Evolutionary conservation across 2,113 vertebrate genomes (phyloP), one percentile per base, ranked within the genome.

Genomic region (Atrichornis clamosus): DNA sequence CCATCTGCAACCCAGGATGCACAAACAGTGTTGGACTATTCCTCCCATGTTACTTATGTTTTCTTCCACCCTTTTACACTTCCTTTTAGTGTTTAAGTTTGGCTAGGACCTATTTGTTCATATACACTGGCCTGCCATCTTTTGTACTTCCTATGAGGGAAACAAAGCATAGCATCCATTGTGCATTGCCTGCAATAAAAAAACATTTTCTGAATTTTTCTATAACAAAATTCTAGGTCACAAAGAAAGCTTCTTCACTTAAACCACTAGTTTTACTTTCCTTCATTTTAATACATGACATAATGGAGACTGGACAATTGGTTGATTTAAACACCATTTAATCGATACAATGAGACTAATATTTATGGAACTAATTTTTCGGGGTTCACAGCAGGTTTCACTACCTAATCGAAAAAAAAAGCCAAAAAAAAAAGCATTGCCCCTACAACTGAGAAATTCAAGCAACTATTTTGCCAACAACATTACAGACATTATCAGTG

Each of bases 401-500:
- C 72, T 93, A 83, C 26, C 63, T 96, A 96, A 97, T 27, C 97
- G 91, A 82, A 95, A 73, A 95, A 94, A 80, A 60, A 68, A 68
- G n/a, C n/a, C n/a, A 93, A 96, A 72, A 92, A 82, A 75, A 35
- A 70, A 70, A 69, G 11, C 49, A 83, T 90, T 94, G 89, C 69
- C 62, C 67, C 41, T 89, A 42, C 41, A 91, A 67, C 60, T 77
- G 85, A 96, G 83, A 95, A 97, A 97, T 95, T 93, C 91, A 87
- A 95, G 84, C 74, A 97, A 94, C 85, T 94, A 69, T 97, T 97
- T 97, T 96, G 74, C 93, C 96, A 95, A 87, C 93, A 87, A 94
- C 77, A 91, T 96, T 95, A 97, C 94, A 96, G 87, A 75, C 93
- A 96, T 98, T 97, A 97, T 96, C 95, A 89, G 87, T 95, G 96